A percentile compares a stretch with the other conserved stretches of the same genome.
These are phyloP conservation scores for Melanocharis versteri DNA, from an alignment of 2,113 vertebrate species.

Conservation along the genomic window DNA sequence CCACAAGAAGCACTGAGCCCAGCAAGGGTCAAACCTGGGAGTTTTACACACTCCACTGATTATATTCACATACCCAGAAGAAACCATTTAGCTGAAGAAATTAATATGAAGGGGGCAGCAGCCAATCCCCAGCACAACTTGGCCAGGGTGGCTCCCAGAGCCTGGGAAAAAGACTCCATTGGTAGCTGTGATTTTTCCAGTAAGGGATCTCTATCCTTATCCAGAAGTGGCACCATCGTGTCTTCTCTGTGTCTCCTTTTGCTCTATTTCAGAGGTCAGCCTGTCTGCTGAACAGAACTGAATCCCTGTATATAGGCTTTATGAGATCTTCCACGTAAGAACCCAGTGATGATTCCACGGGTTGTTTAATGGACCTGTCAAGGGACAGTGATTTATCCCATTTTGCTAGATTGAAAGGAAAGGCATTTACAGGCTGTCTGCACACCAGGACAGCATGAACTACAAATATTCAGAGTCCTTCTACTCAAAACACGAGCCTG, in stretches of 20 bases:
- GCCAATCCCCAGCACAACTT: not conserved
- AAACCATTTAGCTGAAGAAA: conserved; percentile 53
- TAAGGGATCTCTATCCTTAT: not conserved
- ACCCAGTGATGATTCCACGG: not conserved
- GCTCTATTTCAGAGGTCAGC: not conserved
- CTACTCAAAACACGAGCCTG: not conserved
- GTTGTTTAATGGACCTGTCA: not conserved
- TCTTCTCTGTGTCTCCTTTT: not conserved
- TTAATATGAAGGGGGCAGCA: not conserved
- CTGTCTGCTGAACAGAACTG: not conserved
- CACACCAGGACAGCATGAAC: not conserved
- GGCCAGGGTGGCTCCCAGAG: not conserved
- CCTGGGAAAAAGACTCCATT: not conserved
- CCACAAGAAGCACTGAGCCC: conserved; percentile 55
- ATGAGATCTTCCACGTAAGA: not conserved
- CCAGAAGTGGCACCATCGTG: not conserved
- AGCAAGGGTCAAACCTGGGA: conserved; percentile 56
- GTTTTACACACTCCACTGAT: conserved; percentile 62
- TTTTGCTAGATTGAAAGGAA: not conserved
- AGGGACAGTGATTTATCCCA: not conserved
- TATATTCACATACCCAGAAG: conserved; percentile 69
- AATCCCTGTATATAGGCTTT: not conserved
- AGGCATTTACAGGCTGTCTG: not conserved
- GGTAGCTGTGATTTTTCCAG: not conserved
- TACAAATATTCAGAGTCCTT: not conserved